Percentiles rank a stretch among this genome's conserved stretches.
phyloP scores from a whole-genome alignment of 2,888 invertebrate species.

The Sarcophaga carnaria region DNA sequence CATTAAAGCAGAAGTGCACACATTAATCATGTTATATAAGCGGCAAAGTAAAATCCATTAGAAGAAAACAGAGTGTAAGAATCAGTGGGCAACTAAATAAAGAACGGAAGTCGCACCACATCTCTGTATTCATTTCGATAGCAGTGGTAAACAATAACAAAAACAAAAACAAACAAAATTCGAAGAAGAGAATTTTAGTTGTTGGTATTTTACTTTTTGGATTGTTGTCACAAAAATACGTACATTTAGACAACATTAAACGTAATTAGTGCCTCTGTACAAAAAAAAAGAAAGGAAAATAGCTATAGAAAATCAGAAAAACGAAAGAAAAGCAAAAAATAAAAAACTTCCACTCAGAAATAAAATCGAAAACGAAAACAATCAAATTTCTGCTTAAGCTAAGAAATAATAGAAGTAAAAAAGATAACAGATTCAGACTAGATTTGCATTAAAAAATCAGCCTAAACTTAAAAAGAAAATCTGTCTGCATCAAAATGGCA shows the following conservation, averaged over 20 bases:
- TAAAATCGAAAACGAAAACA: conserved; percentile 44
- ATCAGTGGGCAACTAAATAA: conserved; percentile 56
- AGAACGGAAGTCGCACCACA: conserved; percentile 17
- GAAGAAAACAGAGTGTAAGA: background rate
- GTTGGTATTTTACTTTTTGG: conserved; percentile 34
- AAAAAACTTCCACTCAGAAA: conserved; percentile 42
- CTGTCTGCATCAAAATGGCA: conserved; percentile 57
- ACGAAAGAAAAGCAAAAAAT: conserved; percentile 46
- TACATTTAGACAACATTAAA: conserved; percentile 62
- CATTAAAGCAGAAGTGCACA: conserved; percentile 60
- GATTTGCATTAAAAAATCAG: background rate
- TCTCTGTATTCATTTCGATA: background rate
- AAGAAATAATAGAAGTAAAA: background rate
- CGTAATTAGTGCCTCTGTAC: conserved; percentile 68
- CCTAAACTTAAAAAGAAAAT: background rate
- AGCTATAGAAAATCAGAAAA: too few species aligned
- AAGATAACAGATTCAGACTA: background rate
- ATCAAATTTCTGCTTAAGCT: conserved; percentile 47
- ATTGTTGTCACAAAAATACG: conserved; percentile 56
- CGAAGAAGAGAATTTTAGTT: conserved; percentile 46
- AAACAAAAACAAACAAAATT: background rate
- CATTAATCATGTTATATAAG: conserved; percentile 65
- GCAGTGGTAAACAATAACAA: background rate
- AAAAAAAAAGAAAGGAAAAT: conserved; percentile 50
- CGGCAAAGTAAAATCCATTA: too few species aligned